phyloP scores from a whole-genome alignment of 2,113 vertebrate species.

The Glareola pratincola region DNA sequence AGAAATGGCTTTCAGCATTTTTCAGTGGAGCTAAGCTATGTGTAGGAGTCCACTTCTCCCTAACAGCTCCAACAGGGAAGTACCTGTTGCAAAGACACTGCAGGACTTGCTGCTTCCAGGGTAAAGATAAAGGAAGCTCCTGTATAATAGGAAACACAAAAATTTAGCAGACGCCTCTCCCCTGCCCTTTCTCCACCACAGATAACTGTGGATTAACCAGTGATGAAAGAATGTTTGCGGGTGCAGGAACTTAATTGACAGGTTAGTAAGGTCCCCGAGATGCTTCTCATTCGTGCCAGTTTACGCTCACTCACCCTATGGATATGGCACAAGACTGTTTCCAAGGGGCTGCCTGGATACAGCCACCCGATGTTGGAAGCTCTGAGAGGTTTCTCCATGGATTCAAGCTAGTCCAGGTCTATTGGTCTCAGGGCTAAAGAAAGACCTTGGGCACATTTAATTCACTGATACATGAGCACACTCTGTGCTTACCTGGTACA shows the following conservation, averaged over 20 bases:
- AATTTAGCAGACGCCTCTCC: background rate
- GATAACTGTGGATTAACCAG: background rate
- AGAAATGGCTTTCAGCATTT: background rate
- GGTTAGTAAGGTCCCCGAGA: accelerated
- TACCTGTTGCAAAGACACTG: background rate
- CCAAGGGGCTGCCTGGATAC: background rate
- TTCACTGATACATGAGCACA: background rate
- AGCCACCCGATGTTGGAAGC: accelerated
- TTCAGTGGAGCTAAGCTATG: background rate
- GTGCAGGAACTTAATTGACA: background rate
- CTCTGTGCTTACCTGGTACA: background rate
- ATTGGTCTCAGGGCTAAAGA: background rate
- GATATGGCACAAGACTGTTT: background rate
- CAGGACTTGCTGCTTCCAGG: background rate
- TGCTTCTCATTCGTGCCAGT: background rate
- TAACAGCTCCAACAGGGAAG: background rate
- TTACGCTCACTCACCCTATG: background rate
- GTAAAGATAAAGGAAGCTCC: background rate
- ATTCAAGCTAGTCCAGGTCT: background rate
- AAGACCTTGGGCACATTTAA: background rate
- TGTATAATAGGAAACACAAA: background rate
- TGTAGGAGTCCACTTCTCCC: background rate
- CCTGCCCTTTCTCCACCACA: background rate
- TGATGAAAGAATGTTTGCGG: background rate
- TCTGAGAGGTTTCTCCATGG: background rate